Conservation (phyloP, 2,797 vertebrate genomes). For the Oryzias dopingdopingensis region DNA sequence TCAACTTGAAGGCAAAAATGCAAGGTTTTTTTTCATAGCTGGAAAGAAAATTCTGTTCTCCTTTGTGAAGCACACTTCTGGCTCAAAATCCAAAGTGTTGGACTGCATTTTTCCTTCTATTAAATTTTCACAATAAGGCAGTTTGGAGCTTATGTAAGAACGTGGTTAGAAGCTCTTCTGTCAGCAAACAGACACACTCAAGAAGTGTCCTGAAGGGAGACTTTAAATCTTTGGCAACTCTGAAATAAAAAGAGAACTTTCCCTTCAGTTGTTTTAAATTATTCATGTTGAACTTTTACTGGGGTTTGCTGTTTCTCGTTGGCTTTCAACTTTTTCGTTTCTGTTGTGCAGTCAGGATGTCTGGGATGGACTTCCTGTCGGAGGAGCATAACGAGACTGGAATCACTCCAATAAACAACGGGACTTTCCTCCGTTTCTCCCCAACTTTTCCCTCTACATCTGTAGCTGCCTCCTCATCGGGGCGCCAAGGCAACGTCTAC, state of each 20-base stretch:
- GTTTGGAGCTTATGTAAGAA: slow-evolving; percentile 13
- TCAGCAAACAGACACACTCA: slow-evolving; percentile 13
- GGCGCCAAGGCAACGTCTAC: slow-evolving; percentile 81
- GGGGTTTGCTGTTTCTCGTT: slow-evolving; percentile 6
- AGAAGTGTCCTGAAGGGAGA: slow-evolving; percentile 21
- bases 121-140: slow-evolving; percentile 17
- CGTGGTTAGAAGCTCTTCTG: slow-evolving; percentile 23
- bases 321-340: slow-evolving; percentile 16
- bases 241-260: slow-evolving; percentile 22
- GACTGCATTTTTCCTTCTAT: slow-evolving; percentile 15
- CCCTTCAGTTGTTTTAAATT: slow-evolving; percentile 15
- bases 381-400: slow-evolving; percentile 71
- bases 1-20: background rate
- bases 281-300: slow-evolving; percentile 12
- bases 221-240: slow-evolving; percentile 14
- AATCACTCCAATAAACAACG: slow-evolving; percentile 73
- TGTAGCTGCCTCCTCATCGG: slow-evolving; percentile 75
- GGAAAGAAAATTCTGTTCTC: slow-evolving; percentile 10
- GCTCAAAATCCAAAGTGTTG: slow-evolving; percentile 1
- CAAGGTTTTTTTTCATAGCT: background rate
- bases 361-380: slow-evolving; percentile 77
- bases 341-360: slow-evolving; percentile 72
- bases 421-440: slow-evolving; percentile 85
- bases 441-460: slow-evolving; percentile 87
- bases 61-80: slow-evolving; percentile 3